phyloP scores from a whole-genome alignment of 1,140 invertebrate species.

The Aphaenogaster ashmeadi region DNA sequence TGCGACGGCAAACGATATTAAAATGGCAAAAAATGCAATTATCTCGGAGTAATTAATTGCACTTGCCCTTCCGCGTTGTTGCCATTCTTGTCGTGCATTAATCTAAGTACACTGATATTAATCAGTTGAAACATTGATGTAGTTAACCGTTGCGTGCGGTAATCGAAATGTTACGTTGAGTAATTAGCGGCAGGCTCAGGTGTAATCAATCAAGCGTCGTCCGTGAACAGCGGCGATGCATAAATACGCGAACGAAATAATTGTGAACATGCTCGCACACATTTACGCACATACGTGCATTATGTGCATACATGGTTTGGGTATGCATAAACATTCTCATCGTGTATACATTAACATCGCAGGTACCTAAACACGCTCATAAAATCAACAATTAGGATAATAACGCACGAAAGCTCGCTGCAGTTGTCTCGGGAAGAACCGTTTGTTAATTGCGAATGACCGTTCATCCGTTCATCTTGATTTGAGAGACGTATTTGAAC shows the following conservation, averaged over 20 bases:
- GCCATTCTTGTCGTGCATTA: constrained; percentile 27
- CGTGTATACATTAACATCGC: constrained; percentile 9
- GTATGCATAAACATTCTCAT: background rate
- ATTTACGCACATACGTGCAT: constrained; percentile 4
- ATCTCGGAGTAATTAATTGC: constrained; percentile 35
- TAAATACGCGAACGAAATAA: constrained; percentile 43
- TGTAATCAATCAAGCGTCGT: constrained; percentile 54
- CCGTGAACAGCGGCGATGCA: constrained; percentile 29
- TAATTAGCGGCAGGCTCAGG: constrained; percentile 55
- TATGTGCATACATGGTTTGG: background rate
- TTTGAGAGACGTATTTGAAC: background rate
- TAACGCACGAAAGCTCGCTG: background rate
- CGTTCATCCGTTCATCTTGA: constrained; percentile 3
- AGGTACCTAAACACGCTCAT: constrained; percentile 17
- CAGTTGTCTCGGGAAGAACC: background rate
- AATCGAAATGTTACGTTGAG: constrained; percentile 62
- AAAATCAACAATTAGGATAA: constrained; percentile 53
- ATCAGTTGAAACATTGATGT: constrained; percentile 43
- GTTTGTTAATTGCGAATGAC: background rate
- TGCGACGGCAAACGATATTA: background rate
- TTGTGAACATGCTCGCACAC: constrained; percentile 20
- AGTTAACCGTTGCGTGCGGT: constrained; percentile 48
- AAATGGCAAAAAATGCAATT: background rate
- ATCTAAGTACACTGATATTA: constrained; percentile 54
- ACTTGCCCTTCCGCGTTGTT: background rate